Conservation (phyloP, 92 coral and sea anemone genomes). For the Zoanthus sociatus region DNA sequence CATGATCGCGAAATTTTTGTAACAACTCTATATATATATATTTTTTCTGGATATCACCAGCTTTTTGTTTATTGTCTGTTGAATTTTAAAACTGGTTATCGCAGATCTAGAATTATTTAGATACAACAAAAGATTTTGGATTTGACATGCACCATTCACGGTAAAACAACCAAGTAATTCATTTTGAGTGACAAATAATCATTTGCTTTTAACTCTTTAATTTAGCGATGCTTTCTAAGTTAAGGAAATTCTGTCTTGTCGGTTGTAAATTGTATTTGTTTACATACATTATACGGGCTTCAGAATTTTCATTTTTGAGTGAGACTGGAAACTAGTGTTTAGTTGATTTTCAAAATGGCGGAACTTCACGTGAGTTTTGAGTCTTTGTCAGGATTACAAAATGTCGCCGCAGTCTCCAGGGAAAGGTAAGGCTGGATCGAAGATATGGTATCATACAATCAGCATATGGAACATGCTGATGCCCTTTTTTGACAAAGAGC, state of each 20-base stretch:
- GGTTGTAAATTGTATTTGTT: not conserved
- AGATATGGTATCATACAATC: not conserved
- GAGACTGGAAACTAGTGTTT: conserved; percentile 58
- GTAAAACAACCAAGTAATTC: not conserved
- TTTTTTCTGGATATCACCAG: not conserved
- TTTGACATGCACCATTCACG: not conserved
- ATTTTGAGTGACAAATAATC: not conserved
- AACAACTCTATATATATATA: no score
- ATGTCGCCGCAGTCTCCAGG: conserved; percentile 57
- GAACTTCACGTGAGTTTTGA: conserved; percentile 64
- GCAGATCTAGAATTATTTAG: not conserved
- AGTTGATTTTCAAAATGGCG: conserved; percentile 84
- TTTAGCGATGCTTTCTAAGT: not conserved
- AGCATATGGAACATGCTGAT: no score
- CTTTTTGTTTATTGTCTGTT: not conserved
- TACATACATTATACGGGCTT: not conserved
- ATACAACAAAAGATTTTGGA: not conserved
- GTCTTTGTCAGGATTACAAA: conserved; percentile 81
- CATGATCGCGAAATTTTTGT: not conserved
- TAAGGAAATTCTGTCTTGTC: not conserved
- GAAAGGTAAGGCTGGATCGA: conserved; percentile 68
- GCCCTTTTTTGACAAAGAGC: not conserved
- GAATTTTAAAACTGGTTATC: not conserved
- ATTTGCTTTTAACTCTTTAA: not conserved
- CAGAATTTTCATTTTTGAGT: conserved; percentile 47